Base-by-base conservation (phyloP, 2,888 invertebrate species). In the Eilema griseolum region DNA sequence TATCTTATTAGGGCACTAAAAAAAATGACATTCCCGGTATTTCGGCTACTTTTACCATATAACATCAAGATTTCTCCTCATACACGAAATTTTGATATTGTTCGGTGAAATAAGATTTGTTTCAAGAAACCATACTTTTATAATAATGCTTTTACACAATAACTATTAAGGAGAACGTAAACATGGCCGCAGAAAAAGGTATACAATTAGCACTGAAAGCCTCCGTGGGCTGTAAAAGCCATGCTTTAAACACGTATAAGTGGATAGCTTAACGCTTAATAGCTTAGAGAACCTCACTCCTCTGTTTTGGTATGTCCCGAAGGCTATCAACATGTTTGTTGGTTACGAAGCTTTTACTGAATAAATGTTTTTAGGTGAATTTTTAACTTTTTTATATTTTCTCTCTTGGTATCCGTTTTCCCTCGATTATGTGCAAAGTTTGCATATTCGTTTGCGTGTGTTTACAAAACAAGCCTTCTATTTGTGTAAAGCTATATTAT, bases 181-280 rank as follows among this genome's bases (percentile, higher is more conserved):
- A 37, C 37, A 37, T 14, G 16, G n/a, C 37, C 24, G 24, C 14
- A 37, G 24, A 62, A 46, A 63, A 63, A 63, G 41, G 20, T 26
- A 63, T 26, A 46, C 41, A 63, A 63, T 63, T 46, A 63, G 20
- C 12, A 20, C 46, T 63, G 63, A 63, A 63, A 63, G 63, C 28
- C 10, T 63, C 20, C 41, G 41, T 20, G 63, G 26, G 37, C 20
- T 26, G n/a, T 46, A 63, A 10, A 63, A 62, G 26, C 63, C 24
- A 26, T 4, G 26, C 20, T 41, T 28, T 12, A 26, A 46, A 46
- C 20, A 41, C 26, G n/a, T 46, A 41, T 28, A 63, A 63, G 46
- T 26, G 26, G 63, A 63, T 26, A 46, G 63, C 63, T 63, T 46
- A 28, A 46, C 24, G 37, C 24, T 61, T 16, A 61, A 61, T 23